Evolutionary conservation across 2,797 vertebrate species (phyloP).

Genomic region (Nothura maculosa): DNA sequence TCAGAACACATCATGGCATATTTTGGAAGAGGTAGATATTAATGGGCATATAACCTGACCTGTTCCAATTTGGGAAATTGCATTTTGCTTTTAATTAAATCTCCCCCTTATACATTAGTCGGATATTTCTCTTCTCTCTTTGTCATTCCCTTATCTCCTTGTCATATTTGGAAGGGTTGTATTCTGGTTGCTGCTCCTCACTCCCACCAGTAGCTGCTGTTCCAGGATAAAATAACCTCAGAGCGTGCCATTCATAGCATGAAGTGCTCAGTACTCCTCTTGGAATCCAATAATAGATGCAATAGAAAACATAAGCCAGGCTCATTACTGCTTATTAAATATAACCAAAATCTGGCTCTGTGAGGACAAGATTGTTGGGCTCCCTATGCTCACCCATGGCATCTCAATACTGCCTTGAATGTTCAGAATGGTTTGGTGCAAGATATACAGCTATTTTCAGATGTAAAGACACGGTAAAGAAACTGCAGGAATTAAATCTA

Average conservation of each 20-base stretch:
- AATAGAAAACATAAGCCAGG: conserved; percentile 60
- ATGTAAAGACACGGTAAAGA: not conserved
- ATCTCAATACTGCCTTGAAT: conserved; percentile 31
- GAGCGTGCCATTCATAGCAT: conserved; percentile 58
- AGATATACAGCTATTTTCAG: conserved; percentile 39
- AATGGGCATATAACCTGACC: conserved; percentile 18
- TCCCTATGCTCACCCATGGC: conserved; percentile 19
- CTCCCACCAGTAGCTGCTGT: conserved; percentile 70
- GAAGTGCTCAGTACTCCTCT: conserved; percentile 29
- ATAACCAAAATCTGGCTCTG: conserved; percentile 41
- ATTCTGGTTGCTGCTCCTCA: conserved; percentile 42
- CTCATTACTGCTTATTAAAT: conserved; percentile 69
- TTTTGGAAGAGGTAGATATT: conserved; percentile 57
- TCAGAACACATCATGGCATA: conserved; percentile 5
- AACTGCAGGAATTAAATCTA: not conserved
- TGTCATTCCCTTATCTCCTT: conserved; percentile 54
- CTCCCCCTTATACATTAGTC: not conserved
- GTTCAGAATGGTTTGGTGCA: conserved; percentile 37
- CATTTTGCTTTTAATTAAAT: conserved; percentile 66
- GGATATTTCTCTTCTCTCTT: conserved; percentile 49
- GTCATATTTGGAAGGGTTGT: conserved; percentile 30
- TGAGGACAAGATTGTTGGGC: not conserved
- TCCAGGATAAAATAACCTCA: conserved; percentile 55
- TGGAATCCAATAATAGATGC: conserved; percentile 60
- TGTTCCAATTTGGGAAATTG: conserved; percentile 62